Percentiles rank a stretch among this genome's conserved stretches.
Evolutionary conservation across 2,888 invertebrate species (phyloP).

Genomic region (Mellilla xanthometata): DNA sequence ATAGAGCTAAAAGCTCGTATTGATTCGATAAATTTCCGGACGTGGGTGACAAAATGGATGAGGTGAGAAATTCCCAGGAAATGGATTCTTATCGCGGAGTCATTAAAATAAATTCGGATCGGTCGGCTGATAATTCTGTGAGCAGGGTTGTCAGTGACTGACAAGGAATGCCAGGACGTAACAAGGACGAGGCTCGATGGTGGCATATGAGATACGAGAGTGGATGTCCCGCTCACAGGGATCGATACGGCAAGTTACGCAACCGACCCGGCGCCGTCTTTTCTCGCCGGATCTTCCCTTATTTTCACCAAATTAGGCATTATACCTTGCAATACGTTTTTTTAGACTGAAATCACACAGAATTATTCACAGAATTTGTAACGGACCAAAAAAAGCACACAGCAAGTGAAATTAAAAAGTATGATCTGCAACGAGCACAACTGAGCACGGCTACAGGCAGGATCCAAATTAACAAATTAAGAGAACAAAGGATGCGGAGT

Average conservation of each 20-base stretch:
- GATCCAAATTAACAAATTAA: conserved; percentile 15
- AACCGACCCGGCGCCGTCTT: conserved; percentile 68
- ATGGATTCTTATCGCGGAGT: not conserved
- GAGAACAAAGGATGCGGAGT: conserved; percentile 25
- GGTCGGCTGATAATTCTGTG: not conserved
- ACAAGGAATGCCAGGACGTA: conserved; percentile 20
- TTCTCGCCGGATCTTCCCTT: conserved; percentile 38
- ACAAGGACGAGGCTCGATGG: conserved; percentile 44
- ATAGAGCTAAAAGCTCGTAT: conserved; percentile 3
- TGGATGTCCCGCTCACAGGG: conserved; percentile 62
- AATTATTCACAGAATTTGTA: not conserved
- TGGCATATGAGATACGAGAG: conserved; percentile 53
- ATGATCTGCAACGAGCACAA: conserved; percentile 8
- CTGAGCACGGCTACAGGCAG: conserved; percentile 16
- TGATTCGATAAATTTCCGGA: conserved; percentile 7
- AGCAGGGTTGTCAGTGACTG: not conserved
- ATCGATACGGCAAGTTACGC: conserved; percentile 80
- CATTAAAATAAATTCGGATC: not conserved
- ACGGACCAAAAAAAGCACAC: conserved; percentile 7
- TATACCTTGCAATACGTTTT: not conserved
- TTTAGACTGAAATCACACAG: conserved; percentile 11
- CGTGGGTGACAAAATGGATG: conserved; percentile 8
- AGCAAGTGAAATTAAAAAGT: conserved; percentile 8
- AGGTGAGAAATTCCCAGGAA: not conserved
- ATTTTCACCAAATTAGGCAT: conserved; percentile 26